A percentile compares a stretch with the other conserved stretches of the same genome.
These are phyloP conservation scores for Epinephelus fuscoguttatus DNA, from an alignment of 2,113 vertebrate species.

Conservation along the genomic window DNA sequence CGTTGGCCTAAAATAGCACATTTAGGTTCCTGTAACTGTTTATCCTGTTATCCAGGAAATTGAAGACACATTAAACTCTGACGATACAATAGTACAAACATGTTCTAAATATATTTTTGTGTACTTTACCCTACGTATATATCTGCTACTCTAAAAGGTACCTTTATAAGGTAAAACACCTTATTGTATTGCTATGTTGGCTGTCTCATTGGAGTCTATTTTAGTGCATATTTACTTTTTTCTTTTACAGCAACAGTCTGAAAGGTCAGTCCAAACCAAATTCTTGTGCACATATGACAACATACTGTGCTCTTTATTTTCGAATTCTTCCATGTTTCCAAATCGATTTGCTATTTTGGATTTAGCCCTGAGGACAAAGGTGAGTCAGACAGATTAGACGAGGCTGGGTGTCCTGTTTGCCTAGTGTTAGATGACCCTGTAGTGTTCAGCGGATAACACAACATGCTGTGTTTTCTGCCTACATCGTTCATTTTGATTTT, in stretches of 20 bases:
- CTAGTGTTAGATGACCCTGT: background rate
- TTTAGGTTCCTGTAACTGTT: conserved; percentile 52
- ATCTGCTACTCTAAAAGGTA: background rate
- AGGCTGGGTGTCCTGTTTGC: background rate
- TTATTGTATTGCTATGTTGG: background rate
- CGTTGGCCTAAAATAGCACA: conserved; percentile 19
- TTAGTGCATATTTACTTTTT: background rate
- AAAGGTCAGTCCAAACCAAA: background rate
- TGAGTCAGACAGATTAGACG: background rate
- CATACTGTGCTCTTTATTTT: conserved; percentile 1
- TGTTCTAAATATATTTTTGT: background rate
- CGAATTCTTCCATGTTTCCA: background rate
- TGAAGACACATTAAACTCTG: background rate
- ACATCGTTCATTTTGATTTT: background rate
- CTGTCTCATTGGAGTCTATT: background rate
- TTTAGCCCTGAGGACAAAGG: background rate
- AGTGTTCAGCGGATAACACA: background rate
- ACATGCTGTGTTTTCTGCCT: background rate
- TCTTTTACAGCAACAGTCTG: background rate
- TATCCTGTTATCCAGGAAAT: conserved; percentile 46
- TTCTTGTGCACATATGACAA: background rate
- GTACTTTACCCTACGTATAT: background rate
- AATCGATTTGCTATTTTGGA: conserved; percentile 12
- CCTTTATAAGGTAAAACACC: background rate
- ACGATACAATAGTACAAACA: conserved; percentile 13